These are phyloP conservation scores for Glareola pratincola DNA, from an alignment of 2,113 vertebrate species.

Conservation along the genomic window DNA sequence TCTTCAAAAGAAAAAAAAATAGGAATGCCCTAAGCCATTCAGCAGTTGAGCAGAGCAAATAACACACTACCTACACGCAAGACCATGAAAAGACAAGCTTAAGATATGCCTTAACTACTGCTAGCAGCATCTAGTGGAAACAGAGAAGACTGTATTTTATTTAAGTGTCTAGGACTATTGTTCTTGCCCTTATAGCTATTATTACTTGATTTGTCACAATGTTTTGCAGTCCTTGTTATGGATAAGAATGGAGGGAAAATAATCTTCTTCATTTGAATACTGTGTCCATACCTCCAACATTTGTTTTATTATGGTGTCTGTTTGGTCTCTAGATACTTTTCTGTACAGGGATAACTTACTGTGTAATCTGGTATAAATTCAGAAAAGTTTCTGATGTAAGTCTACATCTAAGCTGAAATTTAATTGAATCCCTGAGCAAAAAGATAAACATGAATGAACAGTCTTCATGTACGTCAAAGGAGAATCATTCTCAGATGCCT, in stretches of 20 bases:
- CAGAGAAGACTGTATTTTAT: neutral
- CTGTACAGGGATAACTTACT: neutral
- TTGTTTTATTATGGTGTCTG: neutral
- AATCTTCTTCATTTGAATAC: neutral
- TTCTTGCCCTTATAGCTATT: neutral
- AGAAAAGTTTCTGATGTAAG: neutral
- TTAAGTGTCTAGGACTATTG: neutral
- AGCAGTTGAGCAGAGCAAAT: neutral
- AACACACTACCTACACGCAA: neutral
- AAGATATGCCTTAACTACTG: neutral
- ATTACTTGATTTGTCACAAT: neutral
- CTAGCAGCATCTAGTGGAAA: neutral
- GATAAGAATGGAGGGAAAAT: neutral
- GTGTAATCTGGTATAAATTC: neutral
- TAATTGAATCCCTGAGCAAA: neutral
- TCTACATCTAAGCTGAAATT: neutral
- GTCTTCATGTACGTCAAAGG: neutral
- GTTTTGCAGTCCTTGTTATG: neutral
- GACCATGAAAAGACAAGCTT: rapidly evolving
- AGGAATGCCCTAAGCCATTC: neutral
- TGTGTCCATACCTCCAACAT: neutral
- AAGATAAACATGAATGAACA: neutral
- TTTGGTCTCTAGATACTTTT: neutral
- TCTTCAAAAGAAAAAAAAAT: neutral
- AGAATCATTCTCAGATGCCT: neutral